These are phyloP conservation scores for Eupithecia tripunctaria DNA, from an alignment of 2,888 invertebrate genomes.

Conservation along the genomic window DNA sequence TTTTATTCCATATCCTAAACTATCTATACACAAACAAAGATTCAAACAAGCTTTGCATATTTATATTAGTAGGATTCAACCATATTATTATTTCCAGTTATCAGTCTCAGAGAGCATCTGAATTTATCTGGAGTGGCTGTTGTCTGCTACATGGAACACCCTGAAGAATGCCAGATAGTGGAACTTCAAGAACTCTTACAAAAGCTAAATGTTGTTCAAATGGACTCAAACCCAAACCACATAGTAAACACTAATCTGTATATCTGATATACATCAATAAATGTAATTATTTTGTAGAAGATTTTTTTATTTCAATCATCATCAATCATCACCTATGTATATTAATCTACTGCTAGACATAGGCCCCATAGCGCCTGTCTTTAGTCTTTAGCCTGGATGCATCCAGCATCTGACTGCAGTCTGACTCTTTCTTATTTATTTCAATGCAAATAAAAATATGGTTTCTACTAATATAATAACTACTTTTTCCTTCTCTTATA, in stretches of 20 bases:
- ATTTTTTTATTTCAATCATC: neutral
- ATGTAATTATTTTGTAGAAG: neutral
- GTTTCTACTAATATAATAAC: neutral
- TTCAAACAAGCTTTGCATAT: too few relatives aligned
- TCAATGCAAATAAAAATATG: neutral
- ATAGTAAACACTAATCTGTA: slow-evolving; percentile 73
- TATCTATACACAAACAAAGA: too few relatives aligned
- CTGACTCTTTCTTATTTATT: too few relatives aligned
- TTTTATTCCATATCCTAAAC: too few relatives aligned
- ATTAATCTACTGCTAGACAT: too few relatives aligned
- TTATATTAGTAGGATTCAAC: neutral
- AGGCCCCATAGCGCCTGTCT: too few relatives aligned
- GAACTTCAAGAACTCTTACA: slow-evolving; percentile 64
- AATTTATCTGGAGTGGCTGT: slow-evolving; percentile 62
- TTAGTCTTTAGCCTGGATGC: too few relatives aligned
- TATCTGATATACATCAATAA: slow-evolving; percentile 51
- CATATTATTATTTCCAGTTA: slow-evolving; percentile 61
- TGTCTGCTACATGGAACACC: slow-evolving; percentile 69
- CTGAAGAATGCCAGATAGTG: slow-evolving; percentile 64
- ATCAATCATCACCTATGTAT: too few relatives aligned
- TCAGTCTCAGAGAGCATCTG: slow-evolving; percentile 67
- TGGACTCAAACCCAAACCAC: slow-evolving; percentile 51
- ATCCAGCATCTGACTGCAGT: too few relatives aligned
- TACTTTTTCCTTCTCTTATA: too few relatives aligned
- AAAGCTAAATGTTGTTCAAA: slow-evolving; percentile 61